Percentiles rank a stretch among this genome's conserved stretches.
phyloP scores from a whole-genome alignment of 2,113 vertebrate genomes.

The Poecilia latipinna region DNA sequence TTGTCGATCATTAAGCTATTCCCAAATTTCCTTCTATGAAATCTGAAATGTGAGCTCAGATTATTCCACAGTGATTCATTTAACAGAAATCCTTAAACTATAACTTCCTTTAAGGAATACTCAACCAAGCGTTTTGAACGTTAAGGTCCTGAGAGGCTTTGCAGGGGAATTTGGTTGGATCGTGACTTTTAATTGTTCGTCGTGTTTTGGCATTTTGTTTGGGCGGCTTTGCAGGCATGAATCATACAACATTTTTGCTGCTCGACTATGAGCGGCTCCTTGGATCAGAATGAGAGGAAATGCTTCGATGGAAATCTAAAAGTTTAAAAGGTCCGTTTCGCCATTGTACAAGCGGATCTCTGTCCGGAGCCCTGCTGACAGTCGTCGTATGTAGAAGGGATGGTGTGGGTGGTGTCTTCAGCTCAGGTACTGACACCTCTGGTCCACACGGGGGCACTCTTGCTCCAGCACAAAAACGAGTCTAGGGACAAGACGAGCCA shows the following conservation, averaged over 20 bases:
- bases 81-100: slow-evolving; percentile 12
- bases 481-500: slow-evolving; percentile 62
- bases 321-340: slow-evolving; percentile 28
- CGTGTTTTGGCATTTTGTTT: slow-evolving; percentile 28
- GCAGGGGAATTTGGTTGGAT: slow-evolving; percentile 40
- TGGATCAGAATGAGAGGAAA: slow-evolving; percentile 11
- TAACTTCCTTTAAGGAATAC: slow-evolving; percentile 31
- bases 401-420: slow-evolving; percentile 39
- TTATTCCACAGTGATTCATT: slow-evolving; percentile 34
- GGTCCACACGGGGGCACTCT: slow-evolving; percentile 66
- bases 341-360: slow-evolving; percentile 19
- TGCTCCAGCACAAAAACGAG: slow-evolving; percentile 59
- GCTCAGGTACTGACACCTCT: slow-evolving; percentile 52
- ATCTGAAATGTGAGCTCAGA: neutral
- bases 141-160: slow-evolving; percentile 40
- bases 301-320: slow-evolving; percentile 32
- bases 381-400: slow-evolving; percentile 40
- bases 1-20: neutral
- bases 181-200: slow-evolving; percentile 15
- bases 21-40: slow-evolving; percentile 7
- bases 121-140: slow-evolving; percentile 23
- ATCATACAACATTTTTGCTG: neutral
- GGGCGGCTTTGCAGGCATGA: neutral
- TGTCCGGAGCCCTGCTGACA: slow-evolving; percentile 27
- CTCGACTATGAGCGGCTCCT: neutral